These are phyloP conservation scores for Bimastos eiseni DNA, from an alignment of 2,888 invertebrate genomes.

Conservation along the genomic window DNA sequence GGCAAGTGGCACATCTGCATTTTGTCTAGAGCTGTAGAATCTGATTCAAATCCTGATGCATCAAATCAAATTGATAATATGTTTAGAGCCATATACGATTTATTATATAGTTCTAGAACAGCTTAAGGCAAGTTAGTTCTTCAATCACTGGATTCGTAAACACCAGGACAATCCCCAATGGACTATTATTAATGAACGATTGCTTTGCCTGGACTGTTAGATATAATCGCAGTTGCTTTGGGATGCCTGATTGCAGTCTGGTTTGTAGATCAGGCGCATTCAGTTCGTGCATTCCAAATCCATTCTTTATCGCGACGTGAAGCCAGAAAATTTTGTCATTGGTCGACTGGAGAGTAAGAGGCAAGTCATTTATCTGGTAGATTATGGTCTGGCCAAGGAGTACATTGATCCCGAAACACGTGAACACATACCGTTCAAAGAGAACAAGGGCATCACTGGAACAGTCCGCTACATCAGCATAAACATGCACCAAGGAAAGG, in stretches of 20 bases:
- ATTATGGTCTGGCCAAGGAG: neutral
- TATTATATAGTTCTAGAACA: neutral
- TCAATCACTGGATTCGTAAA: neutral
- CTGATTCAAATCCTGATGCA: too few relatives aligned
- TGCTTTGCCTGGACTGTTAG: neutral
- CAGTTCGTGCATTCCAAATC: constrained; percentile 24
- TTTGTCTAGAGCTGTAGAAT: too few relatives aligned
- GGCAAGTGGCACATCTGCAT: too few relatives aligned
- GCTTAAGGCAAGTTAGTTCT: neutral
- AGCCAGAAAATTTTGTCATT: constrained; percentile 35
- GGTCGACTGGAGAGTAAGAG: constrained; percentile 22
- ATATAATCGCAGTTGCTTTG: neutral
- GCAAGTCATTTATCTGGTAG: constrained; percentile 24
- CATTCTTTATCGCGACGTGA: constrained; percentile 32
- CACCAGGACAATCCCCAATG: neutral
- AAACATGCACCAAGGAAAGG: constrained; percentile 20
- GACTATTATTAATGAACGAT: neutral
- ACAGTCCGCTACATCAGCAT: constrained; percentile 17
- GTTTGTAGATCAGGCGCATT: constrained; percentile 17
- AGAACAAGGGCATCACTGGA: constrained; percentile 17
- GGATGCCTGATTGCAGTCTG: neutral
- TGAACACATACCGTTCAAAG: neutral
- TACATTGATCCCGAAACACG: constrained; percentile 2
- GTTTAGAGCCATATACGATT: neutral
- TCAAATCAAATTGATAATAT: too few relatives aligned